A percentile compares a stretch with the other conserved stretches of the same genome.
These are phyloP conservation scores for Resseliella maxima DNA, from an alignment of 2,888 invertebrate species.

Conservation along the genomic window DNA sequence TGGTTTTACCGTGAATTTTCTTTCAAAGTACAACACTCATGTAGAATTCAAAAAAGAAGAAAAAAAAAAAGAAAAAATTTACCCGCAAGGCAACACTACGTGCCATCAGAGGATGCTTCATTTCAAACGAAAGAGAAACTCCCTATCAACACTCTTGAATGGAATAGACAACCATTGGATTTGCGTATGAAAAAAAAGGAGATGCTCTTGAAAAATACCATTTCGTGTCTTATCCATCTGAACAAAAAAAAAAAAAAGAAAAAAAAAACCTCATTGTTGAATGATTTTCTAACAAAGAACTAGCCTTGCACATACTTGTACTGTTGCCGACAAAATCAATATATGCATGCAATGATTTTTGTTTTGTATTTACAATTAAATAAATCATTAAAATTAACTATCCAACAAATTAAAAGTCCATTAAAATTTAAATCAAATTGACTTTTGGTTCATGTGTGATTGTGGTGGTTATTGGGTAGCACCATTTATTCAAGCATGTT, in stretches of 20 bases:
- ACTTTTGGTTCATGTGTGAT: not conserved
- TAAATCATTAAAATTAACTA: slow-evolving; percentile 19
- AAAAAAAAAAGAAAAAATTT: not conserved
- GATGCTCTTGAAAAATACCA: slow-evolving; percentile 13
- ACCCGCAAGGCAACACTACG: not conserved
- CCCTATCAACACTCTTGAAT: not conserved
- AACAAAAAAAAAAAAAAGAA: no score
- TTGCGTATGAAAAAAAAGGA: not conserved
- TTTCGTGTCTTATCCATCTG: slow-evolving; percentile 29
- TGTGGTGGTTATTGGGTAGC: not conserved
- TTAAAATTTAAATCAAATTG: slow-evolving; percentile 32
- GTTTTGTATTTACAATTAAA: slow-evolving; percentile 26
- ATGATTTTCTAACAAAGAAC: not conserved
- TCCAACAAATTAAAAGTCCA: slow-evolving; percentile 55
- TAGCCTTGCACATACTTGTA: no score
- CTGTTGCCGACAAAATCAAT: not conserved
- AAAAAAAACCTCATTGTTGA: not conserved
- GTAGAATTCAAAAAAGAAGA: no score
- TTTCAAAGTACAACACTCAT: not conserved
- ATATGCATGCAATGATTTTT: not conserved
- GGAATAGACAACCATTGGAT: not conserved
- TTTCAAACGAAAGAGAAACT: not conserved
- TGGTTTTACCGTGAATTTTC: not conserved
- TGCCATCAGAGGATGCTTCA: not conserved
- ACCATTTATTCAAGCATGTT: not conserved